Base-by-base conservation (phyloP, 2,113 vertebrate species). In the Gallinago undulata region DNA sequence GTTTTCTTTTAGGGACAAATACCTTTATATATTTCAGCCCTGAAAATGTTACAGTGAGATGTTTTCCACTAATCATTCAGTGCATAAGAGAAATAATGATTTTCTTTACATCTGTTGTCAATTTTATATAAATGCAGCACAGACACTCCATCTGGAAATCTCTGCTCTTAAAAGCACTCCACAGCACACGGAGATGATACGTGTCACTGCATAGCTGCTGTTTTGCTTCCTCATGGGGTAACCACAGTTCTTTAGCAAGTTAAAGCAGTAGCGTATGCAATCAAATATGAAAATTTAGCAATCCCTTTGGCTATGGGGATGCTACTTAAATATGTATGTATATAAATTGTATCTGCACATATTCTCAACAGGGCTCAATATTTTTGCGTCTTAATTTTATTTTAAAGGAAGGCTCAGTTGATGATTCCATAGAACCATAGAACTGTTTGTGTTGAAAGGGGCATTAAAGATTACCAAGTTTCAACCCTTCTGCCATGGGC, bases 271-370 rank as follows among this genome's bases (percentile, higher is more conserved):
- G 43, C 79, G 93, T 93, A 72, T 43, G 64, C 68, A 81, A 68
- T 95, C 90, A 78, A 74, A 81, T 89, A 68, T 43, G 84, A 95
- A 95, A 90, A 95, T 81, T 47, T 64, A 84, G 84, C 51, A 56
- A 67, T 94, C 79, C 41, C 80, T 89, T 93, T 92, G 60, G 92
- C 48, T 88, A 43, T 64, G 33, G 19, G 11, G 31, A 66, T 87
- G 45, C 60, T 87, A 47, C 69, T 94, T 90, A 81, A 93, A 92
- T 88, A 94, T 67, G 39, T 60, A 84, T 75, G 47, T 70, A 39
- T 93, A 1, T 91, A 72, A 90, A 81, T 86, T 79, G 39, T 22
- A 78, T 86, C 56, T 84, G 19, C 41, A 72, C 56, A 18, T 77
- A 37, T 90, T 92, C 83, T 84, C 83, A 72, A 41, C 45, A 62